Evolutionary conservation across 2,113 vertebrate species (phyloP).

Genomic region (Shinisaurus crocodilurus): DNA sequence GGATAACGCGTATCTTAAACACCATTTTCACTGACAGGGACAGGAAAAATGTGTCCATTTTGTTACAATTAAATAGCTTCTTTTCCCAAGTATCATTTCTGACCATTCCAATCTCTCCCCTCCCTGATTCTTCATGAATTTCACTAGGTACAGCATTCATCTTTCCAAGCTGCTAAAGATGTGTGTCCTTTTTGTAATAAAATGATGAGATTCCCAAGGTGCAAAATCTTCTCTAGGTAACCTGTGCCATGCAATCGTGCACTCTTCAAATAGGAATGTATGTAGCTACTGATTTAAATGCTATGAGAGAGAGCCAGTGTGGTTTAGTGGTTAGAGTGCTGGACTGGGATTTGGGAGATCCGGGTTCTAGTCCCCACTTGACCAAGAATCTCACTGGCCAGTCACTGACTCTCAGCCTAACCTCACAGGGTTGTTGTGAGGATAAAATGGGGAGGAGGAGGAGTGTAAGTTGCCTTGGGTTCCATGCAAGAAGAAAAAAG

Average conservation of each 20-base stretch:
- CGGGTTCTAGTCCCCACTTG: too few relatives aligned
- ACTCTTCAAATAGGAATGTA: not conserved
- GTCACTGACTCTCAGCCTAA: too few relatives aligned
- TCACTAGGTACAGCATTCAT: not conserved
- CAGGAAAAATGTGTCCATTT: not conserved
- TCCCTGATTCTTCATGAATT: not conserved
- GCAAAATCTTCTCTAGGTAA: not conserved
- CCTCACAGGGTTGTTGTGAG: too few relatives aligned
- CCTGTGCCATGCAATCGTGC: not conserved
- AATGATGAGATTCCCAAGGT: not conserved
- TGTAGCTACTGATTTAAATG: not conserved
- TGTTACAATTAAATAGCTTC: not conserved
- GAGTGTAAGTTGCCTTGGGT: too few relatives aligned
- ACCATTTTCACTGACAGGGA: not conserved
- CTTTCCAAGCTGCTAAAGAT: not conserved
- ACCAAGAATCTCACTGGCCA: too few relatives aligned
- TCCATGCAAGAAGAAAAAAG: too few relatives aligned
- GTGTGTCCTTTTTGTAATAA: not conserved
- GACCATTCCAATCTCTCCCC: not conserved
- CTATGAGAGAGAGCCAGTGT: too few relatives aligned
- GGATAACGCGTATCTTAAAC: not conserved
- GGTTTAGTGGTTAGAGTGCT: too few relatives aligned
- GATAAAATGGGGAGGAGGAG: too few relatives aligned
- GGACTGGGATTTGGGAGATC: too few relatives aligned
- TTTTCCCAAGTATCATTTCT: not conserved